Percentiles rank a stretch among this genome's conserved stretches.
Evolutionary conservation across 2,113 vertebrate genomes (phyloP).

Genomic region (Antigone vipio): DNA sequence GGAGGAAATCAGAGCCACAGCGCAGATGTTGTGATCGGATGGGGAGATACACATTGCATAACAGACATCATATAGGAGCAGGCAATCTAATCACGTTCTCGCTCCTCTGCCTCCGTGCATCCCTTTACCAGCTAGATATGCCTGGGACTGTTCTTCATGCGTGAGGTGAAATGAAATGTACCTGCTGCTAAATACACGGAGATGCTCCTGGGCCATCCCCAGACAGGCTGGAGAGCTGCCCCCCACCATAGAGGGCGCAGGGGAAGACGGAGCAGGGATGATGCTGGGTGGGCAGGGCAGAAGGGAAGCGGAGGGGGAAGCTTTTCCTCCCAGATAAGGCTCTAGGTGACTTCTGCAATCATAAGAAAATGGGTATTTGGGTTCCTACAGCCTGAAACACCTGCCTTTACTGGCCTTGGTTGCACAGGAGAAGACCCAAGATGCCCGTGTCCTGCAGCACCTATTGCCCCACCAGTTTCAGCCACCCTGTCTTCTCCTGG

Average conservation of each 20-base stretch:
- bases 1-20: background rate
- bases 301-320: background rate
- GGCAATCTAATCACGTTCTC: background rate
- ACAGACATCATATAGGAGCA: background rate
- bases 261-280: background rate
- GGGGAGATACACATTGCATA: background rate
- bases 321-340: background rate
- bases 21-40: accelerated
- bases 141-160: background rate
- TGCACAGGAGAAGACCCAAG: background rate
- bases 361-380: background rate
- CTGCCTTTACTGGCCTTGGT: background rate
- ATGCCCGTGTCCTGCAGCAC: background rate
- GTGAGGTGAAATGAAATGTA: background rate
- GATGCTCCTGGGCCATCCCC: background rate
- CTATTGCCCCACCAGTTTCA: background rate
- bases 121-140: background rate
- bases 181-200: background rate
- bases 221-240: background rate
- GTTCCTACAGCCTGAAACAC: background rate
- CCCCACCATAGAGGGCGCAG: background rate
- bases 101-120: background rate
- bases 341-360: background rate
- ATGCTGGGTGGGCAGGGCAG: background rate
- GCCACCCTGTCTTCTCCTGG: background rate